Evolutionary conservation across 2,113 vertebrate genomes (phyloP), one percentile per base, ranked within the genome.

Genomic region (Apteryx mantelli): DNA sequence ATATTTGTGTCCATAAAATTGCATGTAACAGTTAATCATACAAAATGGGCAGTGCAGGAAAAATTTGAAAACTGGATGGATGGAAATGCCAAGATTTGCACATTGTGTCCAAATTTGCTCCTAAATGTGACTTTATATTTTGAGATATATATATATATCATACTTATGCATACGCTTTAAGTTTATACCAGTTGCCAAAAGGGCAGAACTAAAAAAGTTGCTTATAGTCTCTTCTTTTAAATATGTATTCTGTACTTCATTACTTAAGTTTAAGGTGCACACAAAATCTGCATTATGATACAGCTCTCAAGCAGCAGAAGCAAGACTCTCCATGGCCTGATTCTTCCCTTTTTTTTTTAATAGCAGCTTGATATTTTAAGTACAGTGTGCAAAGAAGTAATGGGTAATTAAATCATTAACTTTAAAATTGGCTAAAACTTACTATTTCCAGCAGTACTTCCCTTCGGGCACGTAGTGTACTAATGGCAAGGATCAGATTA

Each of bases 21-120:
- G 17, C n/a, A 56, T 5, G 0, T 25, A 61, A 50, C 46, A 40
- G 38, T 26, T 36, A 26, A 69, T 7, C 0, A 0, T 58, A 42
- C 17, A 80, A 69, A 55, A 63, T 4, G 2, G 21, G 17, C 5
- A 42, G 25, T 7, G 4, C 2, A 36, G 28, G 8, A 13, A 28
- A 56, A 60, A 7, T 78, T 9, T 36, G 9, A 87, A 78, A 78
- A 42, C 8, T 44, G 53, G 28, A 42, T 77, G 53, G 38, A 42
- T 77, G 50, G 80, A 73, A 86, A 88, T 24, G 20, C 36, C 36
- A 21, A 60, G 4, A 25, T 36, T 76, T 50, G 20, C 7, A 25
- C 42, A 91, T 74, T 25, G 20, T 53, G 40, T 40, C 56, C 78
- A 19, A n/a, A 82, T 71, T 84, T 89, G 19, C 61, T 74, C 56